phyloP scores from a whole-genome alignment of 2,888 invertebrate species.

The Sisyra nigra region DNA sequence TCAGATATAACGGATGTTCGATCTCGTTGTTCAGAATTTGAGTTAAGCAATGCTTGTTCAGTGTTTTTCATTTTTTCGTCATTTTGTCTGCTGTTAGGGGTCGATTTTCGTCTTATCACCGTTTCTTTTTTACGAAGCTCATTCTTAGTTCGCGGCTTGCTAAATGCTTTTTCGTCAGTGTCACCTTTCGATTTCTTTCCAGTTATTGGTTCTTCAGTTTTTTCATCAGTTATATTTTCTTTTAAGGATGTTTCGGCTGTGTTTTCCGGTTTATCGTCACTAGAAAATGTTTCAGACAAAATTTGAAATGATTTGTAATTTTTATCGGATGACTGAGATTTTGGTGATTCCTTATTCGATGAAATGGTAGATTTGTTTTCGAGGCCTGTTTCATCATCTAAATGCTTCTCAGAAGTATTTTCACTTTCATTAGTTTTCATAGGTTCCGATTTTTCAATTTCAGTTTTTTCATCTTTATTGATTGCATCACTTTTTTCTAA shows the following conservation, averaged over 20 bases:
- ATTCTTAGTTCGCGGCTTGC: conserved; percentile 4
- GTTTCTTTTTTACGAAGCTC: conserved; percentile 8
- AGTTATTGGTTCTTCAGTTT: conserved; percentile 5
- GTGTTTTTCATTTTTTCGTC: conserved; percentile 9
- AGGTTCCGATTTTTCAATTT: not conserved
- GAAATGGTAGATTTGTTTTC: not conserved
- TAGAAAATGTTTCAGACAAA: not conserved
- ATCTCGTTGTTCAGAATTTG: not conserved
- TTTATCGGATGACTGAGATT: not conserved
- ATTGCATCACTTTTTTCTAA: not conserved
- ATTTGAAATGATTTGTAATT: conserved; percentile 5
- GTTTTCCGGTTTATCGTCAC: conserved; percentile 9
- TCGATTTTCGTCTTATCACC: conserved; percentile 6
- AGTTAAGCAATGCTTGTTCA: not conserved
- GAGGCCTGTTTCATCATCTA: not conserved
- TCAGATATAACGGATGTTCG: not conserved
- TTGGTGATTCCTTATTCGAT: not conserved
- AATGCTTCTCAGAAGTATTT: not conserved
- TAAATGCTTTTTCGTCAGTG: not conserved
- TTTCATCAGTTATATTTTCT: conserved; percentile 7
- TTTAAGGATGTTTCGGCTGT: conserved; percentile 8
- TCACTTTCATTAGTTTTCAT: not conserved
- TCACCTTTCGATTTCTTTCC: not conserved
- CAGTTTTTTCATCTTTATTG: not conserved
- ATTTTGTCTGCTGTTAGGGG: conserved; percentile 2